A percentile compares a stretch with the other conserved stretches of the same genome.
Evolutionary conservation across 2,113 vertebrate species (phyloP).

Genomic region (Cyprinodon brontotheroides): DNA sequence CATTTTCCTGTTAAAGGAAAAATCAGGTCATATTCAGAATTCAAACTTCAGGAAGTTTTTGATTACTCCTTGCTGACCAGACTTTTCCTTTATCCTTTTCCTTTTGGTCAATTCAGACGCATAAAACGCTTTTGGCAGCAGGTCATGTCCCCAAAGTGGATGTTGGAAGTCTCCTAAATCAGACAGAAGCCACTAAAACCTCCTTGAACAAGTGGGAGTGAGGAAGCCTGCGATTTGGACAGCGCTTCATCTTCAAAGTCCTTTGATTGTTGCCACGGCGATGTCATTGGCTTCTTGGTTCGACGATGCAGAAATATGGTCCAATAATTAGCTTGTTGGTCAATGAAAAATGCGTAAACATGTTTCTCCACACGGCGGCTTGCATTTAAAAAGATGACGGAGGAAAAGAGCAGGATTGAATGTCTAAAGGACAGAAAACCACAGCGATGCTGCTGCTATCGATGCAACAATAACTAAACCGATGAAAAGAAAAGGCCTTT

Average conservation of each 20-base stretch:
- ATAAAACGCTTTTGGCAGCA: too few species aligned
- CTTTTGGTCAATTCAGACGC: too few species aligned
- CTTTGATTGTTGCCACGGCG: constrained; percentile 25
- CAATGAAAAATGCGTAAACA: constrained; percentile 22
- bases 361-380: neutral
- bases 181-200: constrained; percentile 35
- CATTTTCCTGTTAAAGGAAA: too few species aligned
- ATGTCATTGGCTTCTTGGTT: constrained; percentile 58
- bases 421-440: constrained; percentile 7
- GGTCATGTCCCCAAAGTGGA: neutral
- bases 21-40: too few species aligned
- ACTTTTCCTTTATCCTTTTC: too few species aligned
- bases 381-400: neutral
- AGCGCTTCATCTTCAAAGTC: constrained; percentile 54
- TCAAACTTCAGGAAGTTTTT: too few species aligned
- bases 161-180: constrained; percentile 13
- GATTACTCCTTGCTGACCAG: too few species aligned
- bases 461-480: constrained; percentile 41
- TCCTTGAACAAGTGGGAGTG: constrained; percentile 32
- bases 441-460: constrained; percentile 48
- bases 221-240: constrained; percentile 48
- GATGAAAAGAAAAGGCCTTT: constrained; percentile 63
- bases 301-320: constrained; percentile 32
- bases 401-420: constrained; percentile 21
- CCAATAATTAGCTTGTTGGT: constrained; percentile 22